Evolutionary conservation across 2,113 vertebrate species (phyloP), one percentile per base, ranked within the genome.

Genomic region (Cyanistes caeruleus): DNA sequence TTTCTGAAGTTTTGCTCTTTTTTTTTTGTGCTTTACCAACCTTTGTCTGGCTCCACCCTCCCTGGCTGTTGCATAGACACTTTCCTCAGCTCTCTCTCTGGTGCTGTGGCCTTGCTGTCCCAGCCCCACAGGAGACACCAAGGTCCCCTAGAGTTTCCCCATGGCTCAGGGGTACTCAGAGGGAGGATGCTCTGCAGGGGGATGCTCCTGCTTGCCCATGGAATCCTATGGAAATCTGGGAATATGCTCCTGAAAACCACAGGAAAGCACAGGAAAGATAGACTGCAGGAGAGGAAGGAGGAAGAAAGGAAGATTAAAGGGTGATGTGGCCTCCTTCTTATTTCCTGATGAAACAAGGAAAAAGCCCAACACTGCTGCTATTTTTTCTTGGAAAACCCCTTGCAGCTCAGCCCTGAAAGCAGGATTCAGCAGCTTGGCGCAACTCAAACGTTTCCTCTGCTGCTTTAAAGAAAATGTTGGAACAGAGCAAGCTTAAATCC

Each of bases 401-500:
- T 30, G 22, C 65, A 87, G 69, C 60, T 87, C 84, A 87, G 65
- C 69, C 81, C 78, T 97, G 65, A 96, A 94, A 90, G 89, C 13
- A 0, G 89, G 37, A 93, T 90, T 93, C 89, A 96, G 83, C 68
- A 76, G 56, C 88, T 85, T 18, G 1, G 74, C 0, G 0, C 82
- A 65, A 82, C 72, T 74, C 70, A 60, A 79, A 91, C 0, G 7
- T 60, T 93, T 95, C 90, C 94, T 83, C 62, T 56, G 70, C 87
- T 80, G 62, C 82, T 77, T 85, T 64, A 60, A 83, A 87, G 95
- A 76, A 90, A 93, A 63, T 5, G 39, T 85, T 85, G 75, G 82
- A 97, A 95, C 95, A 96, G 93, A 89, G 84, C 1, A 0, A n/a
- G 74, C 93, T 96, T 89, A 91, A 95, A 95, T 24, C 33, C 81